A percentile compares a stretch with the other conserved stretches of the same genome.
Evolutionary conservation across 2,888 invertebrate genomes (phyloP).

Genomic region (Molorchus minor): DNA sequence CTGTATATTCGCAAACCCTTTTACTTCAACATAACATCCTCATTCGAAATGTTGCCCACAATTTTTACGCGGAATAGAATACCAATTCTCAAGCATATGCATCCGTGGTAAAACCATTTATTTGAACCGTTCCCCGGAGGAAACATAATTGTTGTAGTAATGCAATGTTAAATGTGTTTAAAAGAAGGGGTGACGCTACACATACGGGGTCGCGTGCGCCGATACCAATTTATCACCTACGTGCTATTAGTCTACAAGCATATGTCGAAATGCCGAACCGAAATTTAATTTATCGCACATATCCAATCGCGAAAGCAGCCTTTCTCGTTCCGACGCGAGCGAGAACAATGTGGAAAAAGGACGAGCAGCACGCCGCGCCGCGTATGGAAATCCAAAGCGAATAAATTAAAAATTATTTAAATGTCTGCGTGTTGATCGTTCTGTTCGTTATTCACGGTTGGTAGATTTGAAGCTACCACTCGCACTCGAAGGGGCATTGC

Average conservation of each 20-base stretch:
- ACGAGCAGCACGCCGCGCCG: conserved; percentile 1
- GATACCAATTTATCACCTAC: conserved; percentile 50
- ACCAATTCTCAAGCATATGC: neutral
- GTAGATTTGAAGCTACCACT: conserved; percentile 46
- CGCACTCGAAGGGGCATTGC: conserved; percentile 46
- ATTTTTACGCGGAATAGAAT: no score
- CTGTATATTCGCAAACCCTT: no score
- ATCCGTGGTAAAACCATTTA: conserved; percentile 31
- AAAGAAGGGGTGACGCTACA: conserved; percentile 44
- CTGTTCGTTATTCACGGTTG: conserved; percentile 50
- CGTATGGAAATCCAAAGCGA: conserved; percentile 27
- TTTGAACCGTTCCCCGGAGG: conserved; percentile 19
- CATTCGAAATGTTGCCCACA: no score
- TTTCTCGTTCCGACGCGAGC: neutral
- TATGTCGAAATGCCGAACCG: conserved; percentile 46
- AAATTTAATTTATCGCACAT: conserved; percentile 40
- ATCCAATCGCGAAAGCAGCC: conserved; percentile 10
- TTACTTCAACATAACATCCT: no score
- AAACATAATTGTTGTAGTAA: conserved; percentile 23
- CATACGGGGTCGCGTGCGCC: conserved; percentile 47
- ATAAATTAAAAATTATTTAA: conserved; percentile 56
- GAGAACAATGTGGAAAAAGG: neutral
- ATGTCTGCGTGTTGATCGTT: conserved; percentile 57
- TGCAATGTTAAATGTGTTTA: conserved; percentile 30
- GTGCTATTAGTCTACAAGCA: conserved; percentile 50